Evolutionary conservation across 53 echinoderm and acorn worm genomes (phyloP).

Genomic region (Holothuria leucospilota): DNA sequence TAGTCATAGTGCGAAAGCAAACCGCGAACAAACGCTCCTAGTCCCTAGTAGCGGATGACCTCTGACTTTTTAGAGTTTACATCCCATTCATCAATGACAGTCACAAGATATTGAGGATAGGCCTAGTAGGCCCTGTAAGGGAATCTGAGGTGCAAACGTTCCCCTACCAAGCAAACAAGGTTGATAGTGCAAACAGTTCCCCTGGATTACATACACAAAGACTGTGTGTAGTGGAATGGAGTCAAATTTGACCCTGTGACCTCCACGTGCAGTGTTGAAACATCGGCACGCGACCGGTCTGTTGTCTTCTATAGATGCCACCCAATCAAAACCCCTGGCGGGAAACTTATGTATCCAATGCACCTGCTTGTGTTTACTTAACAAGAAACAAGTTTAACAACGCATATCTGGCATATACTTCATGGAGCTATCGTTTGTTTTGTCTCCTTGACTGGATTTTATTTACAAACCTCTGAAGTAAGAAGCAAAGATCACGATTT

Average conservation of each 20-base stretch:
- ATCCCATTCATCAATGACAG: no score
- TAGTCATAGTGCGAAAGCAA: no score
- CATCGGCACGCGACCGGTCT: constrained; percentile 14
- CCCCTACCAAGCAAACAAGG: no score
- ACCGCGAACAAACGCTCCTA: no score
- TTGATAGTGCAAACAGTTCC: no score
- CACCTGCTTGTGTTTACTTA: constrained; percentile 25
- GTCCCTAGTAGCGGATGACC: no score
- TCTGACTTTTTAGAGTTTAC: no score
- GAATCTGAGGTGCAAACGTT: no score
- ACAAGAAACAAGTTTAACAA: constrained; percentile 16
- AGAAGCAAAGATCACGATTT: constrained; percentile 33
- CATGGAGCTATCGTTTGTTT: neutral
- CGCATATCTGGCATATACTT: neutral
- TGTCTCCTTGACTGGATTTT: constrained; percentile 30
- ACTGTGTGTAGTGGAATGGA: constrained; percentile 1
- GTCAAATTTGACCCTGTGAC: constrained; percentile 10
- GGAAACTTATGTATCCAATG: neutral
- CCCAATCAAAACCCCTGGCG: neutral
- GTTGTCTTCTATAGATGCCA: no score
- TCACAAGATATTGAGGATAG: no score
- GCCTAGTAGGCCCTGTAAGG: no score
- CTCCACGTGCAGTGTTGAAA: neutral
- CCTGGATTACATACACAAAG: neutral
- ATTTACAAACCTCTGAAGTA: constrained; percentile 16